Percentiles rank a stretch among this genome's conserved stretches.
Evolutionary conservation across 2,113 vertebrate species (phyloP).

Genomic region (Melierax canorus): DNA sequence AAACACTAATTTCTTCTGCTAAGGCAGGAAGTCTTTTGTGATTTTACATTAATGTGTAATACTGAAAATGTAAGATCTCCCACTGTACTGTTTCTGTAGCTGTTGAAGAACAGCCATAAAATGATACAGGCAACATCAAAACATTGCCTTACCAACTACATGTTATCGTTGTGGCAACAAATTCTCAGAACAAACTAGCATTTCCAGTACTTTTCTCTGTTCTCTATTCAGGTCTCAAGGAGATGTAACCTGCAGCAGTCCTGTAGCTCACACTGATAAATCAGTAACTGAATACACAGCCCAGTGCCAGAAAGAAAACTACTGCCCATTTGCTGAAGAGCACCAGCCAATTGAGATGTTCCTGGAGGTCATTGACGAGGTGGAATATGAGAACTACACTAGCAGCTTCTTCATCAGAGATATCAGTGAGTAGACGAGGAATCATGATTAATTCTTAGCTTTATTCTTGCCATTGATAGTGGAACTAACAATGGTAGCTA

Average conservation of each 20-base stretch:
- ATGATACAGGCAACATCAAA: neutral
- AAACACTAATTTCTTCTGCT: neutral
- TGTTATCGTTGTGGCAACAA: neutral
- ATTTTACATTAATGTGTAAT: neutral
- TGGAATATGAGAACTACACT: constrained; percentile 71
- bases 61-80: neutral
- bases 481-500: neutral
- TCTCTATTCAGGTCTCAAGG: constrained; percentile 1
- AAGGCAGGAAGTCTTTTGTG: neutral
- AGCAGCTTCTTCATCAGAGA: constrained; percentile 76
- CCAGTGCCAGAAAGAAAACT: constrained; percentile 47
- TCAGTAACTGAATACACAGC: constrained; percentile 7
- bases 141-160: neutral
- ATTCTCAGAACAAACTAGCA: neutral
- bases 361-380: constrained; percentile 54
- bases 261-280: neutral
- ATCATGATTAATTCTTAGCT: neutral
- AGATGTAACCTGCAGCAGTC: constrained; percentile 53
- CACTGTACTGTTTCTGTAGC: neutral
- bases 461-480: neutral
- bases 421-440: constrained; percentile 62
- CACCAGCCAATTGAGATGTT: constrained; percentile 44
- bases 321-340: constrained; percentile 71
- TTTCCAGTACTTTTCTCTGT: neutral
- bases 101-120: neutral